Conservation (phyloP, 2,797 vertebrate genomes). For the Melanotaenia parkinsoni region DNA sequence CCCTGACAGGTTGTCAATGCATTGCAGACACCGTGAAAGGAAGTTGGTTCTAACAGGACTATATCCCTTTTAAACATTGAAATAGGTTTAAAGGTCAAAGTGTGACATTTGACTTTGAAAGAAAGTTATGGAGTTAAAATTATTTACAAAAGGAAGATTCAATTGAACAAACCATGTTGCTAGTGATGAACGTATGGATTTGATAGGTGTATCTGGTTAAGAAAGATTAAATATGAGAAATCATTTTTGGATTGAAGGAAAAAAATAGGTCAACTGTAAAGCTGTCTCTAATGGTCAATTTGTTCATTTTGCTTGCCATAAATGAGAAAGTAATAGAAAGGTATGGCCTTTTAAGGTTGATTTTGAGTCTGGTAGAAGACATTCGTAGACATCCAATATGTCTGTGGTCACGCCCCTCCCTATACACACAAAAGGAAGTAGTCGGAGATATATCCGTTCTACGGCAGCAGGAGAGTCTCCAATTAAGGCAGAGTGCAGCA, state of each 20-base stretch:
- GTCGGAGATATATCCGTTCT: conserved; percentile 83
- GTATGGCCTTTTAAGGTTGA: conserved; percentile 29
- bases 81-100: not conserved
- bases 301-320: conserved; percentile 33
- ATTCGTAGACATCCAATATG: conserved; percentile 38
- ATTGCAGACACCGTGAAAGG: not conserved
- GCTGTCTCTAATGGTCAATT: conserved; percentile 42
- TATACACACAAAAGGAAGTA: conserved; percentile 14
- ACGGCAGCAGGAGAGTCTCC: conserved; percentile 92
- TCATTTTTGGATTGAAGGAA: conserved; percentile 21
- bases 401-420: conserved; percentile 32
- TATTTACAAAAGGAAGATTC: not conserved
- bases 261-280: conserved; percentile 15
- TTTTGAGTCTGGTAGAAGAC: conserved; percentile 40
- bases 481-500: conserved; percentile 97
- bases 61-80: conserved; percentile 1
- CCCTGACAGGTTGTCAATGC: conserved; percentile 29
- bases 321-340: conserved; percentile 47
- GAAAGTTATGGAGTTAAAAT: conserved; percentile 14
- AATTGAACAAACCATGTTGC: not conserved
- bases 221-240: not conserved
- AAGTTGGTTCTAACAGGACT: not conserved
- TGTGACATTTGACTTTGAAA: not conserved
- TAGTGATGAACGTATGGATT: not conserved
- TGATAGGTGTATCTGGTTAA: not conserved